Evolutionary conservation across 2,113 vertebrate genomes (phyloP), one percentile per base, ranked within the genome.

Genomic region (Tonatia bakeri): DNA sequence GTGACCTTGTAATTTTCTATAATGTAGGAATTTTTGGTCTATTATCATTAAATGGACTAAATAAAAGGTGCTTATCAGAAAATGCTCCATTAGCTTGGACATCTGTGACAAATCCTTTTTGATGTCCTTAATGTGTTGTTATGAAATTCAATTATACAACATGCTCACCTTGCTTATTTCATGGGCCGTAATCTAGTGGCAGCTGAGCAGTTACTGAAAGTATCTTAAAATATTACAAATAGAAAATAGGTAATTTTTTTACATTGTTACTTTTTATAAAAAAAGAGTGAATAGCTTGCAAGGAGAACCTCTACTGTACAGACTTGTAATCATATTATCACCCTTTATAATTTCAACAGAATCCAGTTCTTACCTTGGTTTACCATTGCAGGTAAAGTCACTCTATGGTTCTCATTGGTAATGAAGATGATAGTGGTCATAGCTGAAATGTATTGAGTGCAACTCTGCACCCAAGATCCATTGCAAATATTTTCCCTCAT

Each of bases 51-150:
- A 96, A 73, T 93, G 70, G 70, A 91, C 90, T 94, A 92, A 95
- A 94, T 96, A 94, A 96, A 97, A 92, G 33, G 73, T 79, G 36
- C 96, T 97, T 95, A 93, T 69, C 75, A 96, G 92, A 96, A 96
- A 95, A 84, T 94, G 50, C 22, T 69, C 79, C 64, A 91, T 95
- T 92, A 96, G 79, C 56, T 87, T 93, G 61, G 81, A 89, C 91
- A 52, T 92, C 92, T 72, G 28, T 47, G 86, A 92, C 73, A 93
- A 69, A 89, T 84, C 38, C 90, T 69, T 94, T 91, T 79, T 85
- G 89, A 54, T 65, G 64, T 87, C 45, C 79, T 96, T 94, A 84
- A 72, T 90, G 38, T 45, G 52, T 97, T 91, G 19, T 52, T 94
- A 81, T 94, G 70, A 97, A 96, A 96, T 96, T 96, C 88, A 73